A percentile compares a stretch with the other conserved stretches of the same genome.
phyloP scores from a whole-genome alignment of 2,797 vertebrate genomes.

The Mormyrops boulengeri region DNA sequence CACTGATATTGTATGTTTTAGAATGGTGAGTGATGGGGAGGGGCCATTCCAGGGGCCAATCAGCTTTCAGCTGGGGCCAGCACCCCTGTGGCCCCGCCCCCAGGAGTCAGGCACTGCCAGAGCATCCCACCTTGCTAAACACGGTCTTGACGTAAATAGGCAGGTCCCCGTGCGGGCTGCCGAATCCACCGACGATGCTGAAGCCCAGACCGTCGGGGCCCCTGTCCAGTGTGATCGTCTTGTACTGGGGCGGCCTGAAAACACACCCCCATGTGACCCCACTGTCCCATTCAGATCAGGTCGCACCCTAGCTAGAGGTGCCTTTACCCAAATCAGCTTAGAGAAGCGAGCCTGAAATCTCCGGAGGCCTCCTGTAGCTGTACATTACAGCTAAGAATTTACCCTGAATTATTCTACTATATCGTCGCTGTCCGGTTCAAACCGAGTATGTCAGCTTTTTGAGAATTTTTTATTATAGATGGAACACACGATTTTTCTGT shows the following conservation, averaged over 20 bases:
- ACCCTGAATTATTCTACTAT: not conserved
- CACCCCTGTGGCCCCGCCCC: not conserved
- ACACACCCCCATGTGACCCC: not conserved
- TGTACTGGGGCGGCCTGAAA: constrained; percentile 86
- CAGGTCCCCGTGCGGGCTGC: constrained; percentile 92
- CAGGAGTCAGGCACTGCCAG: not conserved
- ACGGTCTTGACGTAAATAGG: constrained; percentile 98
- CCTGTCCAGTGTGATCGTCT: constrained; percentile 81
- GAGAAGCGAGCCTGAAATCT: not conserved
- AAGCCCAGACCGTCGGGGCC: constrained; percentile 95
- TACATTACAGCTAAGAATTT: not conserved
- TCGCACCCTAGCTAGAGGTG: not conserved
- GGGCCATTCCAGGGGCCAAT: not conserved
- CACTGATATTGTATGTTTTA: not conserved
- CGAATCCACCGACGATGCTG: constrained; percentile 92
- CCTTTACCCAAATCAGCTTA: not conserved
- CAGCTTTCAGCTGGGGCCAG: not conserved
- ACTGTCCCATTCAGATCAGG: not conserved
- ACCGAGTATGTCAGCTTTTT: not conserved
- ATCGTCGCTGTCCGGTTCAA: not conserved
- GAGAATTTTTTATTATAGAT: not conserved
- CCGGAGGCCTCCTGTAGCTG: not conserved
- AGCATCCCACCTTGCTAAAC: constrained; percentile 78
- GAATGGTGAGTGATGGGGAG: not conserved
- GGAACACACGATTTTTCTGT: not conserved